Evolutionary conservation across 2,113 vertebrate species (phyloP), one percentile per base, ranked within the genome.

Genomic region (Salvelinus alpinus): DNA sequence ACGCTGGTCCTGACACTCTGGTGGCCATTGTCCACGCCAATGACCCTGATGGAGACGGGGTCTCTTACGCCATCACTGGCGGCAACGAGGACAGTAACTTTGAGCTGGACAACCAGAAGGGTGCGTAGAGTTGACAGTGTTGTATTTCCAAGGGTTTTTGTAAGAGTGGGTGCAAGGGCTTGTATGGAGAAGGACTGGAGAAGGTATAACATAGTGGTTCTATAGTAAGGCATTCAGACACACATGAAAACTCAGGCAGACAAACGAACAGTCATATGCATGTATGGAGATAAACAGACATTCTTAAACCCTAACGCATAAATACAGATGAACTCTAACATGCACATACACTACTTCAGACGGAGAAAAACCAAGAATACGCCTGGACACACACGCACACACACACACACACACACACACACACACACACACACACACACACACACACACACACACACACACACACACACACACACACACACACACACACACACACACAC

Each of bases 61-160:
- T 96, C 11, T 90, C 94, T 0, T 96, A 97, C 29, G 92, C 94
- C 51, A 96, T 97, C 87, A 92, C 93, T 1, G 95, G 94, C 4
- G 96, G 96, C 44, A 96, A 96, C 5, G 94, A 96, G 87, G 95
- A 96, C 79, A 95, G 95, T 74, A 96, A 96, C 87, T 97, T 97
- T 82, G 93, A 95, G 62, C 48, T 97, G 74, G 95, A 97, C 88
- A 94, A 92, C 79, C 94, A 96, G 75, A 97, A 95, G 88, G 96
- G 96, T 96, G 83, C 75, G 87, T 13, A 25, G 70, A 12, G 38
- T 12, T 11, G 38, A 44, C 38, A 44, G 1, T 54, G 51, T 54
- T 54, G 51, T 54, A 9, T 44, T 44, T 44, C 9, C 2, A 44
- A 44, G 51, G 51, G 51, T 18, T 14, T 54, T 1, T 54, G 4